Base-by-base conservation (phyloP, 2,888 invertebrate species). In the Diadromus collaris region DNA sequence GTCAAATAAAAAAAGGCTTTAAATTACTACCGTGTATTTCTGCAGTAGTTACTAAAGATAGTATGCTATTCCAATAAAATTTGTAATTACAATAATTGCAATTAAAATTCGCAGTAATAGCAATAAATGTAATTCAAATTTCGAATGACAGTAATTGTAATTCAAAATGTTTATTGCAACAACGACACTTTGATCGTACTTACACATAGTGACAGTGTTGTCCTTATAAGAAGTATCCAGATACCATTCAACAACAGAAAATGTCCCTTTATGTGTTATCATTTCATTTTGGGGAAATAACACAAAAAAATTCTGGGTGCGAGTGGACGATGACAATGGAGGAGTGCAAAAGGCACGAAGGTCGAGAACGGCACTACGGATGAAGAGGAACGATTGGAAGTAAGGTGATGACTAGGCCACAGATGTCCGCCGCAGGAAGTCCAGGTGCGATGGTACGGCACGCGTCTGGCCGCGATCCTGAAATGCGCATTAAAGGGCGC, bases 361-460 rank as follows among this genome's bases (percentile, higher is more conserved):
- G 60, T 58, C 69, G 60, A 69, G 32, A 6, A 10, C 41, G 54
- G 34, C 27, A 41, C 46, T 67, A 44, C 71, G 75, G 61, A 74
- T 72, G 67, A 67, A 77, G 77, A 75, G 64, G 27, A 61, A 67
- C 21, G 10, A 16, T 54, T 63, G 58, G 79, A 65, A 76, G 65
- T 63, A 75, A 79, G 72, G 61, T 78, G 61, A 72, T 79, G 78
- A 56, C 78, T 79, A 54, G 44, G 79, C 24, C 76, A 81, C 86
- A 86, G 86, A 86, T 86, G 86, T 81, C 64, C 79, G 65, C 73
- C 56, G 72, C 81, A 79, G 84, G 79, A 84, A 76, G 85, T 84
- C 86, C 85, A 85, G 87, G 86, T 86, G 86, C 75, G 81, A 41
- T 82, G 73, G 41, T 65, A 74, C 44, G 84, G 85, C 87, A 86